Conservation (phyloP, 2,797 vertebrate genomes). For the Chloroceryle inda region DNA sequence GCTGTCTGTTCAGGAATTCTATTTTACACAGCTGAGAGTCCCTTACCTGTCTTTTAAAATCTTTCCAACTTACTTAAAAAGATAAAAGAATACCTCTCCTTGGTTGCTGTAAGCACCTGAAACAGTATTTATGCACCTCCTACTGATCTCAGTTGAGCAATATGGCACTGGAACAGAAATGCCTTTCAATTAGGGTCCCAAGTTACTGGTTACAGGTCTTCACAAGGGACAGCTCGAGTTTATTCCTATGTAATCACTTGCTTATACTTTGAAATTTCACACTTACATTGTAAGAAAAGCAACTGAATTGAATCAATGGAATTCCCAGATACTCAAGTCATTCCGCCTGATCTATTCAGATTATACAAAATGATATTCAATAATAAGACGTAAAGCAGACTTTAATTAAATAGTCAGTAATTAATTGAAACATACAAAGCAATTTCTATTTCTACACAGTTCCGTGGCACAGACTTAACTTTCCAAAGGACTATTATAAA, state of each 20-base stretch:
- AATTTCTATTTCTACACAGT: background rate
- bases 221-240: slow-evolving; percentile 2
- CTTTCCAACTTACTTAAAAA: background rate
- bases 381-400: slow-evolving; percentile 24
- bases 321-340: slow-evolving; percentile 30
- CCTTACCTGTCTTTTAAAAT: background rate
- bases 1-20: background rate
- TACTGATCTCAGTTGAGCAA: background rate
- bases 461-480: background rate
- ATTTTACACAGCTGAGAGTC: background rate
- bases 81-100: background rate
- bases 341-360: slow-evolving; percentile 18
- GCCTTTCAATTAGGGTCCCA: slow-evolving; percentile 7
- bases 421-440: slow-evolving; percentile 11
- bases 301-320: slow-evolving; percentile 56
- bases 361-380: slow-evolving; percentile 33
- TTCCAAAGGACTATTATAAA: slow-evolving; percentile 6
- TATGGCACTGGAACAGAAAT: background rate
- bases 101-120: background rate
- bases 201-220: background rate
- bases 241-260: background rate
- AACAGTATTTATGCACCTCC: slow-evolving; percentile 26
- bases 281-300: background rate
- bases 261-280: slow-evolving; percentile 52
- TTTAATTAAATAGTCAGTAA: slow-evolving; percentile 50